A percentile compares a stretch with the other conserved stretches of the same genome.
phyloP scores from a whole-genome alignment of 2,797 vertebrate species.

The Chaetodon trifasciatus region DNA sequence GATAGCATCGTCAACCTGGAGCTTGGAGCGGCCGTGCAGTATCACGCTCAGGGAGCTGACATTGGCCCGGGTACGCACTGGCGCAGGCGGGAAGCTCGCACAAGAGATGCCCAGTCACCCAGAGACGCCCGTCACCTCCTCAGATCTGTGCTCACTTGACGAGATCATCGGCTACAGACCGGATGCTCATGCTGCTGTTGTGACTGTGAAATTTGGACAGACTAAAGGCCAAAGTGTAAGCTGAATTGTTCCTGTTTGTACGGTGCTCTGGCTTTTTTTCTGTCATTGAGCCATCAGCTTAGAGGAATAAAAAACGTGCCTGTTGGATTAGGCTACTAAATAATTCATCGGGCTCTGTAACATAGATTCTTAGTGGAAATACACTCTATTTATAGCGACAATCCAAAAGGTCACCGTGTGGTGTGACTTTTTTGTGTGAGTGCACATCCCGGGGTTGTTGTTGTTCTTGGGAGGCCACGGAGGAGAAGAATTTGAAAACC shows the following conservation, averaged over 20 bases:
- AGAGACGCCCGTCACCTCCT: slow-evolving; percentile 68
- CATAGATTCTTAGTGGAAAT: slow-evolving; percentile 86
- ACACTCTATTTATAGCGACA: slow-evolving; percentile 83
- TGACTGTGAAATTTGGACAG: slow-evolving; percentile 70
- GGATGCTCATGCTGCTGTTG: slow-evolving; percentile 54
- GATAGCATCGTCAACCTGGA: slow-evolving; percentile 77
- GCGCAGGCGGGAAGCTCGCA: slow-evolving; percentile 53
- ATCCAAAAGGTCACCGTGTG: slow-evolving; percentile 84
- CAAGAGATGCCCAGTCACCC: slow-evolving; percentile 74
- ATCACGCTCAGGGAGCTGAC: slow-evolving; percentile 64
- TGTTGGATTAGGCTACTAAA: slow-evolving; percentile 80
- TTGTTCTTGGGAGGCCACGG: slow-evolving; percentile 65
- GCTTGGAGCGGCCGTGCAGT: slow-evolving; percentile 62
- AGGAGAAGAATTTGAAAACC: slow-evolving; percentile 57
- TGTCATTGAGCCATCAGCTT: slow-evolving; percentile 68
- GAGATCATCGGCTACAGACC: slow-evolving; percentile 60
- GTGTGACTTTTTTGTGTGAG: slow-evolving; percentile 77
- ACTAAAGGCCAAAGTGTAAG: slow-evolving; percentile 71
- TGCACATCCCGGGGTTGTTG: slow-evolving; percentile 71
- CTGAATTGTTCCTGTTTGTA: slow-evolving; percentile 59
- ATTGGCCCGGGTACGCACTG: slow-evolving; percentile 43
- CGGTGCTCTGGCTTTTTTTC: slow-evolving; percentile 41
- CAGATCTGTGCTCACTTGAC: slow-evolving; percentile 68
- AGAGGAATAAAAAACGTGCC: slow-evolving; percentile 66
- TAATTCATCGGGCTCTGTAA: slow-evolving; percentile 83